Conservation (phyloP, 2,888 invertebrate species). For the Adelphocoris suturalis region DNA sequence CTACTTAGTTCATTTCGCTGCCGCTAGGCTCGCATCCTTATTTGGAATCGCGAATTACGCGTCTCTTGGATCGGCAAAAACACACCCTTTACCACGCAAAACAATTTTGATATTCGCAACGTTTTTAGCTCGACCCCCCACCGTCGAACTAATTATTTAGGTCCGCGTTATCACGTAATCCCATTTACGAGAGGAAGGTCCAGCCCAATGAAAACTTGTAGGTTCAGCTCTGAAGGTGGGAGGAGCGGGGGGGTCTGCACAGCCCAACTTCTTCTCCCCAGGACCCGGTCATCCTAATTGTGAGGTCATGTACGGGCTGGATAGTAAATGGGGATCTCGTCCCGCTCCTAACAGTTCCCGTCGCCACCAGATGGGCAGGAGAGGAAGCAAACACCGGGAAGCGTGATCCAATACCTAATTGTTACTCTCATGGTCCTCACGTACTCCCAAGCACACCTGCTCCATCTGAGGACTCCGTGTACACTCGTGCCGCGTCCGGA, state of each 20-base stretch:
- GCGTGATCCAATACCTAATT: slow-evolving; percentile 54
- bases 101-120: too few species aligned
- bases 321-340: background rate
- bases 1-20: too few species aligned
- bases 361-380: slow-evolving; percentile 34
- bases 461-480: background rate
- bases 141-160: background rate
- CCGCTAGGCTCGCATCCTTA: too few species aligned
- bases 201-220: slow-evolving; percentile 17
- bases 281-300: background rate
- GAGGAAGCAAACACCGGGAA: slow-evolving; percentile 36
- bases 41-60: too few species aligned
- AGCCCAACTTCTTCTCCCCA: background rate
- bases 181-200: background rate
- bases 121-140: too few species aligned
- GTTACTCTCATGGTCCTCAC: slow-evolving; percentile 43
- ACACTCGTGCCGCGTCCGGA: slow-evolving; percentile 25
- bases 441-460: slow-evolving; percentile 19
- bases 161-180: slow-evolving; percentile 5
- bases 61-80: too few species aligned
- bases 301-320: slow-evolving; percentile 31
- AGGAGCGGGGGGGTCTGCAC: background rate
- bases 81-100: too few species aligned
- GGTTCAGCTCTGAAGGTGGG: background rate
- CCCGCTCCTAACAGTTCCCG: background rate